A percentile compares a stretch with the other conserved stretches of the same genome.
Conservation (phyloP, 2,113 vertebrate genomes). For the Syngnathoides biaculeatus region DNA sequence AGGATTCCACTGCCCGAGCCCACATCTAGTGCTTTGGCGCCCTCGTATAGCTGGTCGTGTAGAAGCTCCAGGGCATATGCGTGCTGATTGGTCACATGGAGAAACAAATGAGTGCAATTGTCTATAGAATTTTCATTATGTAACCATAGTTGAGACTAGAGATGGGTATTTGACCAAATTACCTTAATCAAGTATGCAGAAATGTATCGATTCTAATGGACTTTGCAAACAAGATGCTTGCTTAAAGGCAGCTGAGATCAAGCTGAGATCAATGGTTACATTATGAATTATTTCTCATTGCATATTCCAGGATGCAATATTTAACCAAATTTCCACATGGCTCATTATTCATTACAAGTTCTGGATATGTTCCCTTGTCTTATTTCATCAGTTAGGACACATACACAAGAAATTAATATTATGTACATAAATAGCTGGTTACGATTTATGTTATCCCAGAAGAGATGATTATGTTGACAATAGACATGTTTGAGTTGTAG, state of each 20-base stretch:
- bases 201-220: not conserved
- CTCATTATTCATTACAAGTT: not conserved
- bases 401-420: not conserved
- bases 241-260: not conserved
- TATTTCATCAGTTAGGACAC: not conserved
- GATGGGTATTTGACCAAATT: not conserved
- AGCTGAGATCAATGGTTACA: not conserved
- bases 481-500: not conserved
- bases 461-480: not conserved
- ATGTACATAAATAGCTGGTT: not conserved
- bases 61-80: conserved; percentile 96
- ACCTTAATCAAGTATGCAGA: not conserved
- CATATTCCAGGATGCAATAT: not conserved
- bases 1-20: conserved; percentile 98
- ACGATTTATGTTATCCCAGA: not conserved
- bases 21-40: conserved; percentile 95
- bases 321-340: not conserved
- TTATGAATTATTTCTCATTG: not conserved
- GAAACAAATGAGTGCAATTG: not conserved
- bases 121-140: not conserved
- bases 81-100: conserved; percentile 71
- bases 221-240: not conserved
- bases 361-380: not conserved
- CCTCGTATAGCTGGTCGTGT: conserved; percentile 91
- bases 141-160: not conserved